Evolutionary conservation across 2,113 vertebrate species (phyloP), one percentile per base, ranked within the genome.

Genomic region (Tetrao urogallus): DNA sequence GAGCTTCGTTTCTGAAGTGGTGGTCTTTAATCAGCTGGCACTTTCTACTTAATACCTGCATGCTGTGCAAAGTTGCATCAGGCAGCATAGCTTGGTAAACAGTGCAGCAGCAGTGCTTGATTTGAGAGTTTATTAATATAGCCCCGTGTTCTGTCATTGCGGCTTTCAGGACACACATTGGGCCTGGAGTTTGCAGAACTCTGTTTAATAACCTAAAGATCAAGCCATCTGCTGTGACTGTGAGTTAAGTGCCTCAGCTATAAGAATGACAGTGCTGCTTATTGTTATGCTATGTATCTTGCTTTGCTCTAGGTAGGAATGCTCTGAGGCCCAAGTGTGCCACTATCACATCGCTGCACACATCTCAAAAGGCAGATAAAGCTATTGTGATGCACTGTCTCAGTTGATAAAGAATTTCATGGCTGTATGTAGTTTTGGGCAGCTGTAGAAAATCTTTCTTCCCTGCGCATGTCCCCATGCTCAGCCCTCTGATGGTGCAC

Each of bases 1-100:
- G 36, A 25, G 18, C n/a, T 81, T 81, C 1, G 2, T 71, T 75
- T 60, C 5, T 5, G 9, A 70, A 66, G n/a, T 38, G 34, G 30
- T 56, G 20, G 14, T 74, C 8, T 28, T 57, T 12, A 18, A 58
- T 58, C 56, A 54, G 1, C 30, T 64, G 52, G 48, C 11, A 83
- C 10, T 28, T 45, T 6, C 1, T 10, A 7, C 10, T 32, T 48
- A 32, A 76, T 52, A 58, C 11, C 1, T 0, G 34, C 13, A 7
- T 42, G 17, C 24, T 3, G 3, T 54, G 72, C 4, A 21, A 65
- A n/a, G 40, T 14, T 40, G n/a, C 13, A 22, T 83, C 28, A 69
- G 54, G 11, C 72, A 52, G 48, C 48, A 15, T 8, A 36, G 48
- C 34, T 60, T 76, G 45, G 43, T 60, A 56, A 76, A 48, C 32